Conservation (phyloP, 1,140 invertebrate species). For the Hermetia illucens region DNA sequence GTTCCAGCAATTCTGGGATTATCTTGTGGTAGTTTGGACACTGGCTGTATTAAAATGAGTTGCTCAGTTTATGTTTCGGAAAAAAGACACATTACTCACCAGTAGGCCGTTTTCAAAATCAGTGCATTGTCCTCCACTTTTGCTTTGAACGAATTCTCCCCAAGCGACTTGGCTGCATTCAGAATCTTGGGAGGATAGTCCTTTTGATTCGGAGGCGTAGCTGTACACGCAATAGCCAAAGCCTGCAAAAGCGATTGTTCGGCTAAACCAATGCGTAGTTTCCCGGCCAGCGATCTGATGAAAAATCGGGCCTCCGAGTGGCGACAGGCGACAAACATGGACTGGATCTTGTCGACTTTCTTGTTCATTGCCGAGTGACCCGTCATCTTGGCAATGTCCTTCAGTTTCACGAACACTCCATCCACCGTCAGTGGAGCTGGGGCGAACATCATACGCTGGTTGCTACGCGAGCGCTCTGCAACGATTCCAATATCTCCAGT, state of each 20-base stretch:
- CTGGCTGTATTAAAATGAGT: no score
- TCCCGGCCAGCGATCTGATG: conserved; percentile 77
- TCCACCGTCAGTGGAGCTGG: conserved; percentile 49
- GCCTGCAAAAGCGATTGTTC: conserved; percentile 93
- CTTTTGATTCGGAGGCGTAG: conserved; percentile 51
- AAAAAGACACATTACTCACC: conserved; percentile 37
- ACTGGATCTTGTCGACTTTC: conserved; percentile 86
- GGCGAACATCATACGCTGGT: conserved; percentile 79
- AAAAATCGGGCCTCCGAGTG: conserved; percentile 84
- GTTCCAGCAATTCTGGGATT: conserved; percentile 61
- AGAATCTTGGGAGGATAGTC: conserved; percentile 48
- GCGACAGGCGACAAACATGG: conserved; percentile 83
- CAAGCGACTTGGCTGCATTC: conserved; percentile 43
- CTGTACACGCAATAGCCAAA: conserved; percentile 67
- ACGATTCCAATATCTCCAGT: conserved; percentile 87
- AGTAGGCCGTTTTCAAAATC: conserved; percentile 85
- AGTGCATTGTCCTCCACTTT: conserved; percentile 63
- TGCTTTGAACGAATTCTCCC: conserved; percentile 62
- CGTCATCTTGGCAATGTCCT: conserved; percentile 78
- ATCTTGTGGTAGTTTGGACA: conserved; percentile 92
- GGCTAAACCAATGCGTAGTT: conserved; percentile 90
- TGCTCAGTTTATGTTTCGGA: no score
- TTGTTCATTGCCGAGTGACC: conserved; percentile 60
- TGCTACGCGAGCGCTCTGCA: conserved; percentile 77
- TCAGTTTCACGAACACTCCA: conserved; percentile 73